phyloP scores from a whole-genome alignment of 2,797 vertebrate species.

The Okamejei kenojei region DNA sequence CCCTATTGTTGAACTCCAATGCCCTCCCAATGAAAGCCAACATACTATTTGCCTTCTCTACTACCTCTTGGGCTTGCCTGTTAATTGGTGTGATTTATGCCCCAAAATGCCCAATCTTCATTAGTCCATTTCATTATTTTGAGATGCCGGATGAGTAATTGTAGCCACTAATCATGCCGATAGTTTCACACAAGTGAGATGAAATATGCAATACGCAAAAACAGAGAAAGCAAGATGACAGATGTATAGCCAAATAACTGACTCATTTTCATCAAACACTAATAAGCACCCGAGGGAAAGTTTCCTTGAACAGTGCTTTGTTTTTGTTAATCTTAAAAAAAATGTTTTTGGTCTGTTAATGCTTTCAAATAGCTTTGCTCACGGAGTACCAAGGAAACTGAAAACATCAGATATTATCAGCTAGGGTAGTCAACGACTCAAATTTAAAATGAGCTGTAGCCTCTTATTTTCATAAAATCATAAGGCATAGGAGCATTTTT shows the following conservation, averaged over 20 bases:
- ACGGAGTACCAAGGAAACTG: constrained; percentile 1
- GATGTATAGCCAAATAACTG: constrained; percentile 9
- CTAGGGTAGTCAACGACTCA: not conserved
- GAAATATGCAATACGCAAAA: not conserved
- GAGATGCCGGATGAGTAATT: not conserved
- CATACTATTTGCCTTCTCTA: no score
- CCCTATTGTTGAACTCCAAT: no score
- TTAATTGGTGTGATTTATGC: no score
- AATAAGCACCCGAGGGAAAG: not conserved
- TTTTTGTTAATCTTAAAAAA: not conserved
- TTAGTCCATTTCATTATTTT: not conserved
- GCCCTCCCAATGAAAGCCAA: no score
- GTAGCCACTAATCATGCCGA: not conserved
- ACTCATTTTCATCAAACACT: not conserved
- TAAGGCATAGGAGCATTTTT: no score
- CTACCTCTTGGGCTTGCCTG: no score
- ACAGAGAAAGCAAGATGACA: not conserved
- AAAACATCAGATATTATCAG: not conserved
- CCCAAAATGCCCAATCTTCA: not conserved
- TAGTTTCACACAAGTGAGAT: not conserved
- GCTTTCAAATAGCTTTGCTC: not conserved
- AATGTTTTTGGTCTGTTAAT: not conserved
- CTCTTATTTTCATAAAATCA: not conserved
- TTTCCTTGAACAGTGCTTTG: not conserved
- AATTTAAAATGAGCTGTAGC: not conserved